Conservation (phyloP, 2,888 invertebrate genomes). For the Stratiomys singularior region DNA sequence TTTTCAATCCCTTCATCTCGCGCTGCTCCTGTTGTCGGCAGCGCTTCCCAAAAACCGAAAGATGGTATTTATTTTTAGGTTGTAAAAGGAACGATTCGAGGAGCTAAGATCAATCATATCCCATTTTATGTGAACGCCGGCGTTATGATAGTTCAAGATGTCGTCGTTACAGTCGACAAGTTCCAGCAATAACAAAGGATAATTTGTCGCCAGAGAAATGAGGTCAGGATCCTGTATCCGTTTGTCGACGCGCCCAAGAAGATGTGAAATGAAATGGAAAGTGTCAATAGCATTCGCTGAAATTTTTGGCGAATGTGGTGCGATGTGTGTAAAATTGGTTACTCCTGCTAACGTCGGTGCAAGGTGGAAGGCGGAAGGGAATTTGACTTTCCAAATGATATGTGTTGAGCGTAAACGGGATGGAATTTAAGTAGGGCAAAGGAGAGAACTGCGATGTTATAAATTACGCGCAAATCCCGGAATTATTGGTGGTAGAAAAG, state of each 20-base stretch:
- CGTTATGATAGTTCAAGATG: conserved; percentile 9
- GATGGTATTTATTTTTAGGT: conserved; percentile 20
- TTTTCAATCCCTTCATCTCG: background rate
- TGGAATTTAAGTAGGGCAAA: conserved; percentile 8
- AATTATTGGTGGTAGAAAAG: too few relatives aligned
- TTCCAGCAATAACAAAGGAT: conserved; percentile 6
- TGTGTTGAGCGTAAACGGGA: background rate
- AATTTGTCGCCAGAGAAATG: background rate
- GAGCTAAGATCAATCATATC: conserved; percentile 1
- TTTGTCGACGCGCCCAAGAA: background rate
- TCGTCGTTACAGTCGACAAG: conserved; percentile 1
- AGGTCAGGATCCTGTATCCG: background rate
- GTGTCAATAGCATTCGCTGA: background rate
- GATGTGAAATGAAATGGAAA: conserved; percentile 1
- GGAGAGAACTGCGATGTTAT: background rate
- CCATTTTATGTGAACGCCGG: conserved; percentile 5
- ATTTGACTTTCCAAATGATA: background rate
- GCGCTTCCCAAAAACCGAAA: background rate
- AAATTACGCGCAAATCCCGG: background rate
- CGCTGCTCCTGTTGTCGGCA: too few relatives aligned
- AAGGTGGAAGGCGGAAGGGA: background rate
- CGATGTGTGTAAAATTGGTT: conserved; percentile 8
- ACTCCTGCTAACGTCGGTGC: background rate
- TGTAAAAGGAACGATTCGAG: background rate
- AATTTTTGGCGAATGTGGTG: background rate